These are phyloP conservation scores for Mesocricetus auratus DNA, from an alignment of 2,113 vertebrate genomes.

Conservation along the genomic window DNA sequence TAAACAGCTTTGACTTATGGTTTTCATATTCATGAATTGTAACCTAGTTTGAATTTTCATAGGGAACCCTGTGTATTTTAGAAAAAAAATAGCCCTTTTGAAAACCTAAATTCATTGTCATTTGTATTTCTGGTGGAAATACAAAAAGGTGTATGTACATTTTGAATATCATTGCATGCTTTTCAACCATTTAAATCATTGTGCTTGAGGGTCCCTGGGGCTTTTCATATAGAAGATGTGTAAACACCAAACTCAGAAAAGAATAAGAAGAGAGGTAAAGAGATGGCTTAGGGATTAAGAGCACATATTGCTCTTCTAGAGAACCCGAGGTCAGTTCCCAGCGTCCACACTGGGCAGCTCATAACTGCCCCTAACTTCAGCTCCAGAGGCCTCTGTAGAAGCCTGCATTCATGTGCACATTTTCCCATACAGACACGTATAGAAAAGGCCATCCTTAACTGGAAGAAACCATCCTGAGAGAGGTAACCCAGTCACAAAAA, in stretches of 20 bases:
- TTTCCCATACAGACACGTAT: neutral
- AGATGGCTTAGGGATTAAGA: neutral
- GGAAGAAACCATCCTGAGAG: too few relatives aligned
- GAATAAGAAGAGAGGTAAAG: neutral
- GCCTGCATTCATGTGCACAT: neutral
- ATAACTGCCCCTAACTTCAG: neutral
- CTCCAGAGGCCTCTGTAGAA: neutral
- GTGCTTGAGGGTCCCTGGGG: neutral
- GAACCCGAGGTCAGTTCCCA: neutral
- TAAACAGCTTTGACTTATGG: neutral
- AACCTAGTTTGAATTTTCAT: constrained; percentile 22
- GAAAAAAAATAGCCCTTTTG: constrained; percentile 11
- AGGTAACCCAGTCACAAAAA: too few relatives aligned
- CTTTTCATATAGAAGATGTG: neutral
- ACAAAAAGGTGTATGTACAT: neutral
- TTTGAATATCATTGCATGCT: neutral
- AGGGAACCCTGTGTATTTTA: neutral
- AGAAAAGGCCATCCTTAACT: neutral
- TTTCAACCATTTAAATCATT: neutral
- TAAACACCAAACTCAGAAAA: neutral
- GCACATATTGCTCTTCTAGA: neutral
- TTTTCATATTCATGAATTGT: neutral
- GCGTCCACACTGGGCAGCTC: neutral
- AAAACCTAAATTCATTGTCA: neutral
- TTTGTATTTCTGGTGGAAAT: constrained; percentile 23